Evolutionary conservation across 2,797 vertebrate species (phyloP).

Genomic region (Oryzias dopingdopingensis): DNA sequence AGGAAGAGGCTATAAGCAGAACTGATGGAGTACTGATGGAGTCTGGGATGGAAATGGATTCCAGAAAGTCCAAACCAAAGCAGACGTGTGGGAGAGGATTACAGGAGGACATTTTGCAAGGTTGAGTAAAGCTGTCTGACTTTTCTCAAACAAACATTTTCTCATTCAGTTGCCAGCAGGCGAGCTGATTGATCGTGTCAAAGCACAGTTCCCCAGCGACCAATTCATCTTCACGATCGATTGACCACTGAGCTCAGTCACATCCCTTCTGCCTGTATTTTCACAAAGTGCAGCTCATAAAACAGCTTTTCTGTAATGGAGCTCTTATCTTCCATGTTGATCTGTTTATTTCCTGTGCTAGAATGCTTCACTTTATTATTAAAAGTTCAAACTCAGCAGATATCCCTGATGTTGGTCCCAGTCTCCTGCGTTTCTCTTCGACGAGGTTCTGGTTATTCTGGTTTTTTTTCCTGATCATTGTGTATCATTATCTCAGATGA

Average conservation of each 20-base stretch:
- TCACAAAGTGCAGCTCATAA: constrained; percentile 13
- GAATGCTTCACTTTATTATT: constrained; percentile 11
- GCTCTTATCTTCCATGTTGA: constrained; percentile 18
- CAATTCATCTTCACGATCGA: constrained; percentile 25
- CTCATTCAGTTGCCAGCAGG: constrained; percentile 2
- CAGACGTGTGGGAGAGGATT: not conserved
- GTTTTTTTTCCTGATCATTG: constrained; percentile 23
- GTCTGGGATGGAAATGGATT: no score
- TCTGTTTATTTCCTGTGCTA: constrained; percentile 20
- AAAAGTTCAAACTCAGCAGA: constrained; percentile 39
- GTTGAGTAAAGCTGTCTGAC: constrained; percentile 2
- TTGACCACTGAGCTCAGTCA: constrained; percentile 29
- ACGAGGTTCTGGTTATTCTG: constrained; percentile 26
- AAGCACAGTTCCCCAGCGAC: constrained; percentile 32
- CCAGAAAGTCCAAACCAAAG: not conserved
- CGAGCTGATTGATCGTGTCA: constrained; percentile 42
- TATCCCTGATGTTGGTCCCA: constrained; percentile 45
- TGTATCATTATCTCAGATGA: constrained; percentile 43
- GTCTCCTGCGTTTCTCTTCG: constrained; percentile 4
- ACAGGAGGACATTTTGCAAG: not conserved
- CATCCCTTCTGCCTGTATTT: constrained; percentile 23
- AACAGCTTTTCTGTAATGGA: constrained; percentile 11
- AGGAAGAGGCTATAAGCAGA: constrained; percentile 6
- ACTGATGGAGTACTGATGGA: not conserved
- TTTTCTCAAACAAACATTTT: constrained; percentile 18